Conservation (phyloP, 2,888 invertebrate species). For the Exephanes ischioxanthus region DNA sequence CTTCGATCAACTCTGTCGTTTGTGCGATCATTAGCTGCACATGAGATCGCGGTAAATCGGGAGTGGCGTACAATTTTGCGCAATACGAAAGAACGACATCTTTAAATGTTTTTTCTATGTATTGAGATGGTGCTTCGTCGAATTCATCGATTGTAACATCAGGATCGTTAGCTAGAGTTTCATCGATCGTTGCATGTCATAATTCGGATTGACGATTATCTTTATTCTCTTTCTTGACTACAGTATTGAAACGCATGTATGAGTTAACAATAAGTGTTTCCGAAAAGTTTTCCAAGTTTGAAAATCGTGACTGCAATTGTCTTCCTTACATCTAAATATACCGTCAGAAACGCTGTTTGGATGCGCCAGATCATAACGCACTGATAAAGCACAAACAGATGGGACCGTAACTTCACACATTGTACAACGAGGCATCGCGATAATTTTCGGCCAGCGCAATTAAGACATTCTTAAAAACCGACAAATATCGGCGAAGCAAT, state of each 20-base stretch:
- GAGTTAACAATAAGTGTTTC: neutral
- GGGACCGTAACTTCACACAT: neutral
- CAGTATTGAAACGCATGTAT: neutral
- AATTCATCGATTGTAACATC: neutral
- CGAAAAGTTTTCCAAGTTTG: neutral
- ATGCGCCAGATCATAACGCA: neutral
- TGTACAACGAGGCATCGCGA: neutral
- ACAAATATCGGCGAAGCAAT: too few relatives aligned
- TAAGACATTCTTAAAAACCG: too few relatives aligned
- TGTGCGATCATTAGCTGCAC: conserved; percentile 27
- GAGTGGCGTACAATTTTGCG: conserved; percentile 23
- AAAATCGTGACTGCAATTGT: neutral
- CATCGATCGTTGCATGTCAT: neutral
- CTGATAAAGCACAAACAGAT: neutral
- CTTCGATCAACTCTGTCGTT: conserved; percentile 18
- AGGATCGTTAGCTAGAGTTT: neutral
- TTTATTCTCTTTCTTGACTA: neutral
- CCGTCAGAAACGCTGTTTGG: neutral
- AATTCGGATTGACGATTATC: neutral
- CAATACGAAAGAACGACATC: conserved; percentile 27
- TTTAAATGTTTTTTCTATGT: conserved; percentile 3
- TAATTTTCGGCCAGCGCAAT: too few relatives aligned
- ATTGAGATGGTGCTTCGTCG: neutral
- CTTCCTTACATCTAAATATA: conserved; percentile 6
- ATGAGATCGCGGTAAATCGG: conserved; percentile 29